A percentile compares a stretch with the other conserved stretches of the same genome.
These are phyloP conservation scores for Eonycteris spelaea DNA, from an alignment of 2,113 vertebrate genomes.

Conservation along the genomic window DNA sequence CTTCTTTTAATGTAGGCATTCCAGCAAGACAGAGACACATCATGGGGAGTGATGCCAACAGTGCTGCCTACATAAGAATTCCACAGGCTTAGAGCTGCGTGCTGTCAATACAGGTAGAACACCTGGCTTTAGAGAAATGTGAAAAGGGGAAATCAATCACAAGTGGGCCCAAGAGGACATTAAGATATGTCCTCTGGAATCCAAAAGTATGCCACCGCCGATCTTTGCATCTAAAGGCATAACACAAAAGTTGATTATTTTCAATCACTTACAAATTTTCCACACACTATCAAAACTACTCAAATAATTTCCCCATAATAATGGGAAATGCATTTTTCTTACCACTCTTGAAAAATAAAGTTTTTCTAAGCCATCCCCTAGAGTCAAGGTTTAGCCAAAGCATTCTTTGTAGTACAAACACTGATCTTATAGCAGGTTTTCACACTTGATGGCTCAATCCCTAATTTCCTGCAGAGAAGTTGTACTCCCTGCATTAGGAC, in stretches of 20 bases:
- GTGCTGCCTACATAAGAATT: not conserved
- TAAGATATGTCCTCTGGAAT: not conserved
- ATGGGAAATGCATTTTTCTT: not conserved
- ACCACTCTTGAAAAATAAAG: conserved; percentile 1
- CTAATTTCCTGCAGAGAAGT: not conserved
- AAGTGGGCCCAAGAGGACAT: not conserved
- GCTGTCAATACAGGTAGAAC: not conserved
- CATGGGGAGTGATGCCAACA: not conserved
- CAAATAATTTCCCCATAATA: conserved; percentile 18
- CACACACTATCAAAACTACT: conserved; percentile 17
- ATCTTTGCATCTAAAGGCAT: not conserved
- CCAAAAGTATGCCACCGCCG: not conserved
- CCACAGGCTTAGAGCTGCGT: not conserved
- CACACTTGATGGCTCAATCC: not conserved
- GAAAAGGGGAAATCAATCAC: not conserved
- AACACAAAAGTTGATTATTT: not conserved
- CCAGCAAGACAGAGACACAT: not conserved
- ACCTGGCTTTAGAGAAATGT: not conserved
- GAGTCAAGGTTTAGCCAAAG: not conserved
- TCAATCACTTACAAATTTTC: not conserved
- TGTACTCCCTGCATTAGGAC: not conserved
- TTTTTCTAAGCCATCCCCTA: not conserved
- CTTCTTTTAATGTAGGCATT: not conserved
- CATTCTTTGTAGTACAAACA: not conserved
- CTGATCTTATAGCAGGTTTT: not conserved